phyloP scores from a whole-genome alignment of 2,113 vertebrate species.

The Petaurus breviceps region DNA sequence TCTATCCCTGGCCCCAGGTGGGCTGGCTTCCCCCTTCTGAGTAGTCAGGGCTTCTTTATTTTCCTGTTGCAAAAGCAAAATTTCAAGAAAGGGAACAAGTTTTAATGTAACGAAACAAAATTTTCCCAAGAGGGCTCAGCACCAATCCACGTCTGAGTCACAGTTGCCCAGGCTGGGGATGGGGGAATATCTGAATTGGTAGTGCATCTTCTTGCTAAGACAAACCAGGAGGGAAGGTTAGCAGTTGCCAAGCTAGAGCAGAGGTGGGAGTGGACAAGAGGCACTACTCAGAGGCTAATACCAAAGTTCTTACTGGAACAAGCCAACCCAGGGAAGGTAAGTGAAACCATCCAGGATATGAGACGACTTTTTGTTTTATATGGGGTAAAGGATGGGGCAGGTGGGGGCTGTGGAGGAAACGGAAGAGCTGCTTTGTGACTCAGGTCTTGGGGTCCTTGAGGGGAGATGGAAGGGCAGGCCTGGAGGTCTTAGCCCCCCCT shows the following conservation, averaged over 20 bases:
- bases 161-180: constrained; percentile 44
- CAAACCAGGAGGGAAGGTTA: not conserved
- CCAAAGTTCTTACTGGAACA: not conserved
- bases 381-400: not conserved
- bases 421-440: constrained; percentile 53
- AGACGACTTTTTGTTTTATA: not conserved
- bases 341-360: not conserved
- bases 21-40: constrained; percentile 13
- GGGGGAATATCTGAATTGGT: constrained; percentile 30
- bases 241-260: constrained; percentile 11
- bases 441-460: constrained; percentile 28
- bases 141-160: constrained; percentile 48
- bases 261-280: not conserved
- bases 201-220: constrained; percentile 41
- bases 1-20: too few species aligned
- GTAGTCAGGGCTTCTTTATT: constrained; percentile 34
- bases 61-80: constrained; percentile 60
- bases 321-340: constrained; percentile 15
- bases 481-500: constrained; percentile 45
- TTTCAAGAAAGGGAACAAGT: constrained; percentile 20
- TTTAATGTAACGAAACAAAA: constrained; percentile 63
- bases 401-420: constrained; percentile 31
- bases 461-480: constrained; percentile 51
- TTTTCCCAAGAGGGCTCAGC: constrained; percentile 60
- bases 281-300: not conserved